A percentile compares a stretch with the other conserved stretches of the same genome.
These are phyloP conservation scores for Nomada lathburiana DNA, from an alignment of 2,888 invertebrate species.

Conservation along the genomic window DNA sequence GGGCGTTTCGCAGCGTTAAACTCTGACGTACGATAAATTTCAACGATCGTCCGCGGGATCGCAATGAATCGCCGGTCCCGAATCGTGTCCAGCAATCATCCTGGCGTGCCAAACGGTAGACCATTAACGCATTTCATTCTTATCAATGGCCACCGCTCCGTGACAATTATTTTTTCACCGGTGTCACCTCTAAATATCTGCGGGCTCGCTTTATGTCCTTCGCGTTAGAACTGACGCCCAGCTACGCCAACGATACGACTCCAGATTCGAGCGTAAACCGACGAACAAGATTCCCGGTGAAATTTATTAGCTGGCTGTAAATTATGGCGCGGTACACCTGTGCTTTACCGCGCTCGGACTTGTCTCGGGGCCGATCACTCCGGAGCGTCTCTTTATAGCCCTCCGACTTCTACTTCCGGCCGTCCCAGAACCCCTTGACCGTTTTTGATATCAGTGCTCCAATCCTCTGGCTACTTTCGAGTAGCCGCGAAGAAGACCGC, in stretches of 20 bases:
- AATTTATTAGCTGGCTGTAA: constrained; percentile 81
- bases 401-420: constrained; percentile 64
- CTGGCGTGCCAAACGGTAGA: constrained; percentile 1
- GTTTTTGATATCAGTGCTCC: constrained; percentile 49
- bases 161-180: constrained; percentile 49
- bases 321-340: constrained; percentile 79
- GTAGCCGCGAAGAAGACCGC: constrained; percentile 35
- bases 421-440: constrained; percentile 31
- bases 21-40: constrained; percentile 6
- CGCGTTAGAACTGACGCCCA: constrained; percentile 41
- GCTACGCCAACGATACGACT: constrained; percentile 46
- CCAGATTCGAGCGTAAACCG: constrained; percentile 60
- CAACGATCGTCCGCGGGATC: constrained; percentile 1
- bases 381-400: constrained; percentile 55
- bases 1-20: constrained; percentile 8
- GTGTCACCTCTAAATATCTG: constrained; percentile 50
- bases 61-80: constrained; percentile 1
- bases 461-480: constrained; percentile 52
- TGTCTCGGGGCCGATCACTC: constrained; percentile 60
- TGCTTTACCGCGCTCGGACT: constrained; percentile 73
- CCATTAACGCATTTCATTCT: constrained; percentile 49
- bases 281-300: constrained; percentile 63
- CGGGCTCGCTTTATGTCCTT: constrained; percentile 38
- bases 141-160: constrained; percentile 43
- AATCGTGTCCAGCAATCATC: constrained; percentile 23